Conservation (phyloP, 2,888 invertebrate genomes). For the Tromatobia lineatoria region DNA sequence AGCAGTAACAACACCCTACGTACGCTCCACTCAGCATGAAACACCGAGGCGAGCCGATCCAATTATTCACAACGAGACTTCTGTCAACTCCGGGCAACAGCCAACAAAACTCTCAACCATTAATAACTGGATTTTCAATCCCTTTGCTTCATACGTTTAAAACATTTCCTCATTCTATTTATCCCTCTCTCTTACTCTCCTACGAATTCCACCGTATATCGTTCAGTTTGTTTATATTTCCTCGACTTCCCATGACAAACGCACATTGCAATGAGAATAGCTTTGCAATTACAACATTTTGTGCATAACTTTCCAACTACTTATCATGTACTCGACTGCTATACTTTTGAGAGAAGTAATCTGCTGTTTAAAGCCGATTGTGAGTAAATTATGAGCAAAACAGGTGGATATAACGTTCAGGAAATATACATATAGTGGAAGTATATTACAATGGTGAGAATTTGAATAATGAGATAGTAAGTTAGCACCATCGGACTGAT, state of each 20-base stretch:
- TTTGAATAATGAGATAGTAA: constrained; percentile 61
- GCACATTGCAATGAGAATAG: background rate
- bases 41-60: constrained; percentile 55
- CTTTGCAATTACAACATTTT: background rate
- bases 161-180: constrained; percentile 6
- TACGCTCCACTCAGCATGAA: constrained; percentile 30
- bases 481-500: constrained; percentile 28
- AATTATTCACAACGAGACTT: constrained; percentile 65
- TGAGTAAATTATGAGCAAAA: background rate
- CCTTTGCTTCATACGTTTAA: constrained; percentile 42
- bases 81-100: constrained; percentile 57
- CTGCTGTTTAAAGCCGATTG: background rate
- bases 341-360: background rate
- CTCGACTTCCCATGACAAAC: background rate
- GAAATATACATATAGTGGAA: constrained; percentile 11
- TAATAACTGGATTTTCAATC: constrained; percentile 65
- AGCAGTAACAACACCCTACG: constrained; percentile 40
- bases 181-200: constrained; percentile 5
- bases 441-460: constrained; percentile 46
- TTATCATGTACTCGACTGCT: background rate
- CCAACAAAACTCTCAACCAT: constrained; percentile 60
- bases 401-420: background rate
- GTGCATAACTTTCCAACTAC: background rate
- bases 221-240: constrained; percentile 10
- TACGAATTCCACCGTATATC: constrained; percentile 25